Base-by-base conservation (phyloP, 2,113 vertebrate genomes). In the Rhinopomastus cyanomelas region DNA sequence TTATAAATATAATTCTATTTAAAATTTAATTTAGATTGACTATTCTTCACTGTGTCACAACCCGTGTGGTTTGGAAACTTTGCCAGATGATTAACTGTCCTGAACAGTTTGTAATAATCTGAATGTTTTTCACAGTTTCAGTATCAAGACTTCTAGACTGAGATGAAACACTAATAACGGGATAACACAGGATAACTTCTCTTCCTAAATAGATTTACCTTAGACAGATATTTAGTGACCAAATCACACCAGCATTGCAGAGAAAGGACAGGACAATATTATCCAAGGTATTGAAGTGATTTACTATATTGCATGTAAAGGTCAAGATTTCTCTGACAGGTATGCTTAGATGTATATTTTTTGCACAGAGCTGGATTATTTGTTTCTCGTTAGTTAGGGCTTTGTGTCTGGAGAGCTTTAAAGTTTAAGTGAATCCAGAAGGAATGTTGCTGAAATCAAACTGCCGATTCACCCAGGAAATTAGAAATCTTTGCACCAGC, bases 401-500 rank as follows among this genome's bases (percentile, higher is more conserved):
- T 53, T 86, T 60, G 14, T 55, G n/a, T 57, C 59, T 84, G 55
- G 29, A 91, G 8, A 64, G 8, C 5, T 5, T 79, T 77, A 56
- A 79, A 87, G 12, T 39, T 62, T 52, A 72, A 80, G 26, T 68
- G 67, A 53, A 75, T 82, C 16, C 74, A 81, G 49, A 87, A 89
- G 56, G 49, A 82, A 69, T 44, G 36, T 46, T 86, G 39, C 57
- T 83, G 18, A 90, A 94, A 82, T 32, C 66, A 92, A 82, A 57
- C 17, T 81, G 48, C 20, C 62, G 81, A 39, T 88, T 87, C 90
- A 86, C 76, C 79, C 85, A 88, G 88, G 85, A 95, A 93, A 95
- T 96, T 80, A 91, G 77, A 88, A 92, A 91, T 72, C 56, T 92
- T 94, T 94, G 75, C 92, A 91, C 83, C 77, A 95, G 37, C 57